These are phyloP conservation scores for Conus ventricosus DNA, from an alignment of 1,140 invertebrate species.

Conservation along the genomic window DNA sequence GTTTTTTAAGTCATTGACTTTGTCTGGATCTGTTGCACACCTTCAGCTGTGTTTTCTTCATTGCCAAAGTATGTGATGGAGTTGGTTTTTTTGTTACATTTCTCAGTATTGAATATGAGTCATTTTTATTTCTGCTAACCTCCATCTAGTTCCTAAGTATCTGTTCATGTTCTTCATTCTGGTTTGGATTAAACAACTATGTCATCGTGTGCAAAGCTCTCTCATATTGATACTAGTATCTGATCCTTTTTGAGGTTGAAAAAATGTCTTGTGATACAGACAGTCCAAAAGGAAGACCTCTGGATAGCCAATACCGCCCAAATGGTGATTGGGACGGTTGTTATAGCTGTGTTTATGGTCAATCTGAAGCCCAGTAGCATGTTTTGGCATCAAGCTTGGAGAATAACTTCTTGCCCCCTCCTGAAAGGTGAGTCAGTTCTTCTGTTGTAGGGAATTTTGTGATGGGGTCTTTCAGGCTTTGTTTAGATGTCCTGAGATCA, in stretches of 20 bases:
- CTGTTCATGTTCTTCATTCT: not conserved
- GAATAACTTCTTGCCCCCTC: not conserved
- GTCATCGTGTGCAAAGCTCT: slow-evolving; percentile 65
- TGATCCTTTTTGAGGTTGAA: slow-evolving; percentile 64
- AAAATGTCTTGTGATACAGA: slow-evolving; percentile 46
- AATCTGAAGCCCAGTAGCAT: slow-evolving; percentile 20
- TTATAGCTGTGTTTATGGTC: not conserved
- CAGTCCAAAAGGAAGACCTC: slow-evolving; percentile 60
- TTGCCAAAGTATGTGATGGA: slow-evolving; percentile 33
- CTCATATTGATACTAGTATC: slow-evolving; percentile 64
- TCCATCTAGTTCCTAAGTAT: not conserved
- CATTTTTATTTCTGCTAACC: not conserved
- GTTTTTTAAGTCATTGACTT: not conserved
- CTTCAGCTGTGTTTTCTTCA: not conserved
- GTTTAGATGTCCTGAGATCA: not conserved
- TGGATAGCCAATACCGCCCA: slow-evolving; percentile 30
- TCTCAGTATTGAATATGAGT: slow-evolving; percentile 50
- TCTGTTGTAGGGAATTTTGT: not conserved
- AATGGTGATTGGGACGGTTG: slow-evolving; percentile 38
- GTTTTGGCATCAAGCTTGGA: slow-evolving; percentile 17
- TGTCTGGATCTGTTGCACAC: not conserved
- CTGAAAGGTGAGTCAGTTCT: slow-evolving; percentile 20
- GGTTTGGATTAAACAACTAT: not conserved
- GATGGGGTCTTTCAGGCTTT: not conserved
- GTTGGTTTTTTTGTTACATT: not conserved